Conservation (phyloP, 2,797 vertebrate species). For the Antennarius maculatus region DNA sequence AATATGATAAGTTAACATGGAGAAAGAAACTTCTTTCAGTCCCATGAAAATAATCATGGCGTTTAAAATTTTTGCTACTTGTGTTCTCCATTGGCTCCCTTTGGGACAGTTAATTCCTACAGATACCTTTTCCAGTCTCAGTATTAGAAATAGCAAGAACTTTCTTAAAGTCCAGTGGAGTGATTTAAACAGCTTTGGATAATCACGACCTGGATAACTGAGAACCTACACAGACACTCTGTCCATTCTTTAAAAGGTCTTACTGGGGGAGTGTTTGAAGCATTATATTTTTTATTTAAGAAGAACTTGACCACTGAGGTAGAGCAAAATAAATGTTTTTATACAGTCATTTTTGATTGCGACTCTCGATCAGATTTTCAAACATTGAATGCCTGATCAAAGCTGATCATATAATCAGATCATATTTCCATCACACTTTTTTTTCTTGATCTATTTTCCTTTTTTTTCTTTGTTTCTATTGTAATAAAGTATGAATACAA, state of each 20-base stretch:
- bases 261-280: constrained; percentile 9
- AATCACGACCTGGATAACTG: no score
- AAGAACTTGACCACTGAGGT: constrained; percentile 10
- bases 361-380: background rate
- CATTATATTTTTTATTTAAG: constrained; percentile 33
- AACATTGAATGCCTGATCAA: background rate
- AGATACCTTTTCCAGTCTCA: no score
- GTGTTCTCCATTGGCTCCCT: constrained; percentile 16
- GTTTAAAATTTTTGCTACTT: constrained; percentile 26
- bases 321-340: constrained; percentile 17
- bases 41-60: constrained; percentile 13
- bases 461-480: background rate
- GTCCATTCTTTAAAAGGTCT: constrained; percentile 19
- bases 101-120: background rate
- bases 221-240: background rate
- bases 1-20: constrained; percentile 11
- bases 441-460: background rate
- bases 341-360: background rate
- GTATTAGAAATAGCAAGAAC: no score
- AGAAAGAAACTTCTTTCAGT: constrained; percentile 15
- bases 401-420: constrained; percentile 1
- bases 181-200: no score
- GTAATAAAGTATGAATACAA: constrained; percentile 3
- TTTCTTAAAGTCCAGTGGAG: no score
- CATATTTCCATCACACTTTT: background rate